Evolutionary conservation across 2,888 invertebrate genomes (phyloP).

Genomic region (Tribolium freemani): DNA sequence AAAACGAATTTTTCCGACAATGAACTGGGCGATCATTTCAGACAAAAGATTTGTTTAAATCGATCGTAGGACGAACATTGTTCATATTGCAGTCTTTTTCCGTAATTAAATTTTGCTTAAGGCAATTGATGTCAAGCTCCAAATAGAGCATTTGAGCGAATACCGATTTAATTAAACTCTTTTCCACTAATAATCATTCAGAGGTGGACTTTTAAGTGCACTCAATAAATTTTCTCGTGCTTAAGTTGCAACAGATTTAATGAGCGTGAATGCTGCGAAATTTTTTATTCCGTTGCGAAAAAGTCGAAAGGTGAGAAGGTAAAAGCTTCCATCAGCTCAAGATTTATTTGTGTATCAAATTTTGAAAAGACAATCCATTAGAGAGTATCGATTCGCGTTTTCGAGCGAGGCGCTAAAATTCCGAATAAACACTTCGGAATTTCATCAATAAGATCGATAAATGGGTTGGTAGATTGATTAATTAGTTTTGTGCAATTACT

Average conservation of each 20-base stretch:
- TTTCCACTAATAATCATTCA: not conserved
- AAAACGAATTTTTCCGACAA: not conserved
- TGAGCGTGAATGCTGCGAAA: not conserved
- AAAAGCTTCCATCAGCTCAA: not conserved
- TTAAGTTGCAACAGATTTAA: not conserved
- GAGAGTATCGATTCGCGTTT: not conserved
- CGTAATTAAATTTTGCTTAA: slow-evolving; percentile 8
- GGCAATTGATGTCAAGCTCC: slow-evolving; percentile 5
- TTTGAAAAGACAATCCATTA: slow-evolving; percentile 17
- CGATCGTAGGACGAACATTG: not conserved
- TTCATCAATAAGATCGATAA: slow-evolving; percentile 23
- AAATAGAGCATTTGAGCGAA: not conserved
- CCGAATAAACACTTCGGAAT: slow-evolving; percentile 6
- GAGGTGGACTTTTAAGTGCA: not conserved
- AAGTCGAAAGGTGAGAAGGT: not conserved
- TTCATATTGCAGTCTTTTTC: not conserved
- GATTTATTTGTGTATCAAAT: slow-evolving; percentile 16
- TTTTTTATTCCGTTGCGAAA: not conserved
- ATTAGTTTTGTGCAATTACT: slow-evolving; percentile 5
- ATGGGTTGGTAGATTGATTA: slow-evolving; percentile 20
- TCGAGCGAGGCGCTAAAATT: not conserved
- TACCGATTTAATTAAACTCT: slow-evolving; percentile 7
- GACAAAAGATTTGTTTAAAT: not conserved
- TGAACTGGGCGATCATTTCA: not conserved
- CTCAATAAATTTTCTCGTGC: not conserved